Percentiles rank a stretch among this genome's conserved stretches.
Evolutionary conservation across 2,797 vertebrate genomes (phyloP).

Genomic region (Erethizon dorsatum): DNA sequence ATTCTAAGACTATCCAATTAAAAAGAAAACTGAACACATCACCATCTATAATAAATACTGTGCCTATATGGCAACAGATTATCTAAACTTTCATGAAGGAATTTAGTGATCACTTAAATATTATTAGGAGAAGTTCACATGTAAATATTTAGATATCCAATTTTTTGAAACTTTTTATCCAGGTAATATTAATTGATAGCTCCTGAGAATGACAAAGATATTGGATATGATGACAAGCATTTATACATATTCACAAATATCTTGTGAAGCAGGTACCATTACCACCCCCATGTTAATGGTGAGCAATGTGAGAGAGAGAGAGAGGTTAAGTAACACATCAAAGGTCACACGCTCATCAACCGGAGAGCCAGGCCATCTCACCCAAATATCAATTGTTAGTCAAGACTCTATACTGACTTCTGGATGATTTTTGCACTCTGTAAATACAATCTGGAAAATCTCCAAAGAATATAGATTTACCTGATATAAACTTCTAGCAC

Average conservation of each 20-base stretch:
- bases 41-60: not conserved
- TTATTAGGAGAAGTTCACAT: not conserved
- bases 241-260: not conserved
- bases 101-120: not conserved
- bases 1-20: not conserved
- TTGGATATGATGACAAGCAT: not conserved
- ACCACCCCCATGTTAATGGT: not conserved
- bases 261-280: not conserved
- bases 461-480: not conserved
- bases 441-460: conserved; percentile 31
- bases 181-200: not conserved
- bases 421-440: not conserved
- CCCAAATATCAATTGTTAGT: not conserved
- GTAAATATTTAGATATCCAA: not conserved
- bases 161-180: not conserved
- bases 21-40: not conserved
- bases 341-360: not conserved
- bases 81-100: not conserved
- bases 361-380: not conserved
- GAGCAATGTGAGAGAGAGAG: not conserved
- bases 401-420: not conserved
- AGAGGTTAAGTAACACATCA: not conserved
- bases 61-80: not conserved
- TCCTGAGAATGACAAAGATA: not conserved
- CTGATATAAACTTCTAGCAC: not conserved